Evolutionary conservation across 2,888 invertebrate genomes (phyloP).

Genomic region (Chromoteleia sp.): DNA sequence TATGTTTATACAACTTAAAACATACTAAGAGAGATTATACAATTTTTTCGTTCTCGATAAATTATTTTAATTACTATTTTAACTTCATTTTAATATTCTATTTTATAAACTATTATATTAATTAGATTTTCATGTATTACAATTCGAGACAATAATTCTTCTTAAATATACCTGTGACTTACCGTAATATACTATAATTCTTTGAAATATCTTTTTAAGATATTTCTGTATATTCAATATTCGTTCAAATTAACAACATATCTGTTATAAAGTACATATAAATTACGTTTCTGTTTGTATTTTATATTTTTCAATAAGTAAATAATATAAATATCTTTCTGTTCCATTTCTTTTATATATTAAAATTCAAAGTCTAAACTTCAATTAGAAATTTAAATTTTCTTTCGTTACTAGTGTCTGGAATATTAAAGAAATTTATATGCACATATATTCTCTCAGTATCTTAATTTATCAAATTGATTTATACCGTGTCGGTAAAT

Average conservation of each 20-base stretch:
- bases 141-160: constrained; percentile 7
- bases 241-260: too few relatives aligned
- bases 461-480: constrained; percentile 10
- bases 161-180: constrained; percentile 5
- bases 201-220: not conserved
- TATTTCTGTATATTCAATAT: too few relatives aligned
- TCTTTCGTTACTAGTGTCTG: too few relatives aligned
- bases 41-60: not conserved
- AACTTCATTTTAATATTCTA: not conserved
- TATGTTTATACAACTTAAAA: not conserved
- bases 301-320: too few relatives aligned
- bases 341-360: too few relatives aligned
- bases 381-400: too few relatives aligned
- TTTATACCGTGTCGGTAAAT: constrained; percentile 18
- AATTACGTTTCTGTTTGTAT: too few relatives aligned
- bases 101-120: constrained; percentile 2
- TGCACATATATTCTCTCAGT: not conserved
- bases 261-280: too few relatives aligned
- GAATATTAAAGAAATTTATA: not conserved
- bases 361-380: too few relatives aligned
- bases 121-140: not conserved
- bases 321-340: too few relatives aligned
- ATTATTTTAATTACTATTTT: not conserved
- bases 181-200: not conserved
- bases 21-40: not conserved